Conservation (phyloP, 1,140 invertebrate species). For the Polypedilum vanderplanki region DNA sequence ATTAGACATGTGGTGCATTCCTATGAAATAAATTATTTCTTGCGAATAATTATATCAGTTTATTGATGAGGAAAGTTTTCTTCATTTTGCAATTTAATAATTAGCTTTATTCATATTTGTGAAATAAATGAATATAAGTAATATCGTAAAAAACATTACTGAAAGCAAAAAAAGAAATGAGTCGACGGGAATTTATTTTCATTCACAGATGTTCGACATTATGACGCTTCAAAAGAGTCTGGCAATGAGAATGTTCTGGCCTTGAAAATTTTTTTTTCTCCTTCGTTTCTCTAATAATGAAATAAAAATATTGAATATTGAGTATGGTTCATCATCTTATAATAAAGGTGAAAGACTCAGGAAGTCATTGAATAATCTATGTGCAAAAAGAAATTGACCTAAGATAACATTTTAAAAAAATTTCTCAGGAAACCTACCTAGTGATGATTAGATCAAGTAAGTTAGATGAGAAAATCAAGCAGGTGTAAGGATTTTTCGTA, state of each 20-base stretch:
- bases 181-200: not conserved
- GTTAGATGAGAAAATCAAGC: slow-evolving; percentile 9
- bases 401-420: not conserved
- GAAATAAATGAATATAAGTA: not conserved
- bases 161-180: not conserved
- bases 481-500: slow-evolving; percentile 1
- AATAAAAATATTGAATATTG: not conserved
- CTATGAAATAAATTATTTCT: not conserved
- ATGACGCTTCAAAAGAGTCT: slow-evolving; percentile 11
- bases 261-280: not conserved
- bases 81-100: not conserved
- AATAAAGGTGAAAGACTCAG: not conserved
- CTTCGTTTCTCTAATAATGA: not conserved
- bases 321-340: not conserved
- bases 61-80: not conserved
- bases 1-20: not conserved
- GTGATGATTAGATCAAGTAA: not conserved
- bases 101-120: not conserved
- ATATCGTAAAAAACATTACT: too few species aligned
- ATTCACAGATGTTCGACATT: slow-evolving; percentile 17
- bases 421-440: not conserved
- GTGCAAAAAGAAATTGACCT: not conserved
- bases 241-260: not conserved
- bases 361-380: not conserved
- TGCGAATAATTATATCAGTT: not conserved